Conservation (phyloP, 2,888 invertebrate genomes). For the Aleiodes testaceus region DNA sequence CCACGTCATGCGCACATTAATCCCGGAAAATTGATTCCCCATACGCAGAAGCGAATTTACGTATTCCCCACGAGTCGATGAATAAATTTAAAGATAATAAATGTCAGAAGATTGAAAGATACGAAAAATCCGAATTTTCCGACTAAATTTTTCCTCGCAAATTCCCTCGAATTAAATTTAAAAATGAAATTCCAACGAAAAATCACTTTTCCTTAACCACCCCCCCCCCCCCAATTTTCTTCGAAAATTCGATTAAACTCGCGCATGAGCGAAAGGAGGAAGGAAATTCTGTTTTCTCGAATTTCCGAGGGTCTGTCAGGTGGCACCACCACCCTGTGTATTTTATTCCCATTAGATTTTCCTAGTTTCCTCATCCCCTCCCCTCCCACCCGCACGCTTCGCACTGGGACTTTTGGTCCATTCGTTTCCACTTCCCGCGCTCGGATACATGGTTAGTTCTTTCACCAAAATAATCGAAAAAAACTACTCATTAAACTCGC, state of each 20-base stretch:
- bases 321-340: constrained; percentile 63
- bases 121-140: too few species aligned
- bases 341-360: constrained; percentile 23
- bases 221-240: constrained; percentile 11
- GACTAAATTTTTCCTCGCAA: too few species aligned
- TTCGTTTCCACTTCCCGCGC: constrained; percentile 28
- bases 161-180: background rate
- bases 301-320: constrained; percentile 68
- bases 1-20: constrained; percentile 44
- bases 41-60: constrained; percentile 38
- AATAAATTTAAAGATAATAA: constrained; percentile 5
- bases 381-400: constrained; percentile 25
- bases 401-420: constrained; percentile 9
- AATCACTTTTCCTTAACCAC: background rate
- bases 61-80: constrained; percentile 18
- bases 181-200: too few species aligned
- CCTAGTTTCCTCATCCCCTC: background rate
- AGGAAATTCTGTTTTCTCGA: constrained; percentile 66
- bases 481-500: too few species aligned
- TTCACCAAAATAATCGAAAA: background rate
- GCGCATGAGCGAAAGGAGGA: constrained; percentile 60
- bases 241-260: constrained; percentile 66
- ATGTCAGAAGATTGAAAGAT: constrained; percentile 2
- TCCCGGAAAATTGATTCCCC: constrained; percentile 36
- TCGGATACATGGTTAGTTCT: background rate